Evolutionary conservation across 2,113 vertebrate genomes (phyloP).

Genomic region (Melierax canorus): DNA sequence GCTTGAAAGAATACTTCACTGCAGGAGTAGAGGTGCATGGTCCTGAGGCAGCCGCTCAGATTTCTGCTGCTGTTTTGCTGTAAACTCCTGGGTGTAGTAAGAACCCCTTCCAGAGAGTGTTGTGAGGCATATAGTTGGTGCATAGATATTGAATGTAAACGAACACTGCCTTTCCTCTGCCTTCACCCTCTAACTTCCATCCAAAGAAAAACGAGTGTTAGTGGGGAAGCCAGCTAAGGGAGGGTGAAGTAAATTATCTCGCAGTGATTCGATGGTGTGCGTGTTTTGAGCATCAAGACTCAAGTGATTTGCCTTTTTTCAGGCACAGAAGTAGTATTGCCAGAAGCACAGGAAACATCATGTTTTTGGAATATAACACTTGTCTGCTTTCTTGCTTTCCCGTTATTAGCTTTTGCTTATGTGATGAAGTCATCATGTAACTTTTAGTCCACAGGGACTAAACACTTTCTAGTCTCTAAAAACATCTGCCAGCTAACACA

Average conservation of each 20-base stretch:
- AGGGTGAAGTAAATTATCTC: not conserved
- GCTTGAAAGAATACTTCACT: not conserved
- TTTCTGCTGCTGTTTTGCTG: not conserved
- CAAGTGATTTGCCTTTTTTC: slow-evolving; percentile 30
- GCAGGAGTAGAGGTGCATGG: not conserved
- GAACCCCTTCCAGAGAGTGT: not conserved
- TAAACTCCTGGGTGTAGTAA: not conserved
- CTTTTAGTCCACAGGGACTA: slow-evolving; percentile 27
- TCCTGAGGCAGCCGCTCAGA: not conserved
- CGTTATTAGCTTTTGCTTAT: slow-evolving; percentile 43
- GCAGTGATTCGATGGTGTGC: not conserved
- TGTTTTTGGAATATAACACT: slow-evolving; percentile 53
- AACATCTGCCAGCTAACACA: slow-evolving; percentile 34
- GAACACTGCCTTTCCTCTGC: slow-evolving; percentile 14
- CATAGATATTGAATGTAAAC: not conserved
- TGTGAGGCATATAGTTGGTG: not conserved
- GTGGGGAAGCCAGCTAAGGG: not conserved
- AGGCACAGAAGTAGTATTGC: slow-evolving; percentile 27
- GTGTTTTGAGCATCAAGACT: slow-evolving; percentile 8
- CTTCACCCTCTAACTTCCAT: not conserved
- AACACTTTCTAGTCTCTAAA: slow-evolving; percentile 53
- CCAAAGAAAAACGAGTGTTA: not conserved
- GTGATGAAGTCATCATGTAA: slow-evolving; percentile 53
- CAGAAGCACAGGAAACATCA: slow-evolving; percentile 53
- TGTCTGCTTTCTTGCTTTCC: slow-evolving; percentile 39